phyloP scores from a whole-genome alignment of 2,797 vertebrate genomes.

The Myotis myotis region DNA sequence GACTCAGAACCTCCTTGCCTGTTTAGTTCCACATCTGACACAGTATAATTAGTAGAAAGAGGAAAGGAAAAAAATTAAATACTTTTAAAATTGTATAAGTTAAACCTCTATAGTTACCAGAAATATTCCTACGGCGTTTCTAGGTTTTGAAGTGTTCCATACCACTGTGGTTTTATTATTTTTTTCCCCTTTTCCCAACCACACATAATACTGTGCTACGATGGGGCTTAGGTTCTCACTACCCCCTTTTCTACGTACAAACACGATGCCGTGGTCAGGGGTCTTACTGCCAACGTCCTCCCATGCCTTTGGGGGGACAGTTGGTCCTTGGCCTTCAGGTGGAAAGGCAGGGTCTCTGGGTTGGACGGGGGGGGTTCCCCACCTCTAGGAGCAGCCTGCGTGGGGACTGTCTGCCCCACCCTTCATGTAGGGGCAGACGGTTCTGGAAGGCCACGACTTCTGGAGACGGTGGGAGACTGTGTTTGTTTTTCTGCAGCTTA shows the following conservation, averaged over 20 bases:
- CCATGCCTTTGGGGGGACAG: not conserved
- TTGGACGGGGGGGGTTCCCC: not conserved
- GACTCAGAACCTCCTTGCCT: slow-evolving; percentile 72
- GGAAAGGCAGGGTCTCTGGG: slow-evolving; percentile 49
- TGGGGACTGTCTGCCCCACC: slow-evolving; percentile 5
- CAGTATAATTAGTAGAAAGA: slow-evolving; percentile 60
- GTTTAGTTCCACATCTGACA: slow-evolving; percentile 61
- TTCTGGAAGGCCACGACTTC: slow-evolving; percentile 72
- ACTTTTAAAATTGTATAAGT: slow-evolving; percentile 72
- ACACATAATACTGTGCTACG: slow-evolving; percentile 53
- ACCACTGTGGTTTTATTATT: not conserved
- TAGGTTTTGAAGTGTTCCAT: slow-evolving; percentile 55
- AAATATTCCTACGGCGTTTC: slow-evolving; percentile 73
- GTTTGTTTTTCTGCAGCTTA: slow-evolving; percentile 71
- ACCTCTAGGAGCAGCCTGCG: slow-evolving; percentile 54
- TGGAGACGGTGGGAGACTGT: slow-evolving; percentile 65
- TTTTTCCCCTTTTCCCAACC: slow-evolving; percentile 3
- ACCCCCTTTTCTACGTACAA: not conserved
- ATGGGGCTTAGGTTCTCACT: not conserved
- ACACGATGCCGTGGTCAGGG: slow-evolving; percentile 1
- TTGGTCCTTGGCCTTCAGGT: slow-evolving; percentile 6
- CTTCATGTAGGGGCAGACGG: slow-evolving; percentile 54
- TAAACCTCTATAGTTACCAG: slow-evolving; percentile 73
- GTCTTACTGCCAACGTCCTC: slow-evolving; percentile 47
- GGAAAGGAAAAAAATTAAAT: slow-evolving; percentile 73